phyloP scores from a whole-genome alignment of 2,888 invertebrate species.

The Campoplex nolae region DNA sequence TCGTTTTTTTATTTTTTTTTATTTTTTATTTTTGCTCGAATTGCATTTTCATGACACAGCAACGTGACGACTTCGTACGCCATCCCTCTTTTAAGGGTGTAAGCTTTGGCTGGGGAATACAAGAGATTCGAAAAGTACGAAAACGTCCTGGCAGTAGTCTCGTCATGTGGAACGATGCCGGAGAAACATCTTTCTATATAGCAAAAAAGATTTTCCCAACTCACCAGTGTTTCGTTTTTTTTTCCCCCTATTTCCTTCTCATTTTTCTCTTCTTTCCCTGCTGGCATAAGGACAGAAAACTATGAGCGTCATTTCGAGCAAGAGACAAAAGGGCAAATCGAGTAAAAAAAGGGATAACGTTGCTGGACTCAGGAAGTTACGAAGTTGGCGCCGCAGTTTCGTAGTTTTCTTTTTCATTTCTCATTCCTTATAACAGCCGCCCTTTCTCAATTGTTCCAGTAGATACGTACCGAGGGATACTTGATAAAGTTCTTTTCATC shows the following conservation, averaged over 20 bases:
- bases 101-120: neutral
- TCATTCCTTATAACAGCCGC: neutral
- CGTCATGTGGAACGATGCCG: constrained; percentile 13
- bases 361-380: constrained; percentile 22
- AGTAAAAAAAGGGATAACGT: constrained; percentile 19
- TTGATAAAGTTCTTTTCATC: constrained; percentile 28
- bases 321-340: constrained; percentile 35
- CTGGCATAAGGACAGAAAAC: constrained; percentile 51
- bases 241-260: neutral
- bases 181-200: constrained; percentile 7
- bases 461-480: neutral
- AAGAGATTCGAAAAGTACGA: constrained; percentile 45
- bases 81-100: constrained; percentile 1
- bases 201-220: neutral
- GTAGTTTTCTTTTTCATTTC: constrained; percentile 34
- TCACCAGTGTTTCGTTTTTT: constrained; percentile 1
- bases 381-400: constrained; percentile 64
- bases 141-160: constrained; percentile 47
- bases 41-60: neutral
- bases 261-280: neutral
- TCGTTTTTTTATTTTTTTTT: neutral
- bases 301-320: constrained; percentile 11
- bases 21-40: neutral
- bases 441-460: neutral
- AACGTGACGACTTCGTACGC: neutral